phyloP scores from a whole-genome alignment of 1,140 invertebrate genomes.

The Pogonomyrmex barbatus region DNA sequence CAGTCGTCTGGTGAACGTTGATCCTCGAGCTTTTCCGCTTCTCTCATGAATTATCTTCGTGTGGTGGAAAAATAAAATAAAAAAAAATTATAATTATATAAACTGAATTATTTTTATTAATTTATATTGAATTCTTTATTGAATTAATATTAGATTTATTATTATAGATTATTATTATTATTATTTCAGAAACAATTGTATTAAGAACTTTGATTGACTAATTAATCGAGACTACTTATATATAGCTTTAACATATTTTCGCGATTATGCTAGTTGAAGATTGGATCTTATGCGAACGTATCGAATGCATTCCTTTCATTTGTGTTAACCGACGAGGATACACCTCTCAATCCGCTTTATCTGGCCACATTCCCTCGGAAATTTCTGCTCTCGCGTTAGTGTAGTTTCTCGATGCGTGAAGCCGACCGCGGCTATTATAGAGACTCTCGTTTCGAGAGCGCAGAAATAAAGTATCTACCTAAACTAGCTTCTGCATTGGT shows the following conservation, averaged over 20 bases:
- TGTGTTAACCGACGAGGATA: background rate
- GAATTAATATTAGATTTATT: slow-evolving; percentile 17
- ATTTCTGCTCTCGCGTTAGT: slow-evolving; percentile 25
- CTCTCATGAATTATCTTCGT: slow-evolving; percentile 2
- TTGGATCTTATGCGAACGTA: background rate
- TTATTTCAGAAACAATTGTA: background rate
- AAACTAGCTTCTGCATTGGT: slow-evolving; percentile 37
- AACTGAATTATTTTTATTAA: slow-evolving; percentile 8
- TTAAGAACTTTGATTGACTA: background rate
- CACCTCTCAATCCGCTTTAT: slow-evolving; percentile 14
- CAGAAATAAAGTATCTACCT: slow-evolving; percentile 50
- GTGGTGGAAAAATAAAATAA: background rate
- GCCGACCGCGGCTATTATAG: slow-evolving; percentile 37
- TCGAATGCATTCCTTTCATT: background rate
- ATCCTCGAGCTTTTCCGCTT: background rate
- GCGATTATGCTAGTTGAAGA: background rate
- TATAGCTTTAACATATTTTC: background rate
- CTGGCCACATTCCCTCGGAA: background rate
- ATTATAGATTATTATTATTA: background rate
- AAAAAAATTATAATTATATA: slow-evolving; percentile 23
- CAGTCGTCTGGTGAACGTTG: slow-evolving; percentile 9
- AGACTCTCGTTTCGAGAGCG: slow-evolving; percentile 35
- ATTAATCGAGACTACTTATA: background rate
- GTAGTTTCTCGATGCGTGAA: slow-evolving; percentile 37
- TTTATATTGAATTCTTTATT: background rate